phyloP scores from a whole-genome alignment of 1,140 invertebrate genomes.

The Varroa destructor region DNA sequence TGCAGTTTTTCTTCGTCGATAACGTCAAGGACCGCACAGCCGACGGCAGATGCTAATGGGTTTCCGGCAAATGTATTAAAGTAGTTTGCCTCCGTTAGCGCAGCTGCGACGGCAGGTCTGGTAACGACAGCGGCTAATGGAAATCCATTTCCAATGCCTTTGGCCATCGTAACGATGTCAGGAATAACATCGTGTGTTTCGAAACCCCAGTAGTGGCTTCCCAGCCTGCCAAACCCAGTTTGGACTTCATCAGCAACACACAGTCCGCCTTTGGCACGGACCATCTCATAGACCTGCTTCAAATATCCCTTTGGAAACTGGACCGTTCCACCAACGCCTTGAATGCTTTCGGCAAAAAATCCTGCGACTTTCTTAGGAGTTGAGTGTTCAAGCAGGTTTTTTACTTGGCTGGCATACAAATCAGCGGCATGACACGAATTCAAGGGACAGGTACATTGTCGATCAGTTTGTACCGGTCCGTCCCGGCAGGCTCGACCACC shows the following conservation, averaged over 20 bases:
- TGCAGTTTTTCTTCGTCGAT: constrained; percentile 82
- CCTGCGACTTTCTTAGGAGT: constrained; percentile 63
- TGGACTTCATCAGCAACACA: constrained; percentile 90
- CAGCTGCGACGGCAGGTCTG: constrained; percentile 63
- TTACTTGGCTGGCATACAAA: constrained; percentile 65
- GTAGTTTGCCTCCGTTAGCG: constrained; percentile 59
- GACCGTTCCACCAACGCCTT: constrained; percentile 74
- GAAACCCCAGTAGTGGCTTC: constrained; percentile 90
- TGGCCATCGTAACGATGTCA: constrained; percentile 62
- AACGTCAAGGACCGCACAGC: constrained; percentile 75
- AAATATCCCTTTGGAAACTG: constrained; percentile 82
- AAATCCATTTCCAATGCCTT: constrained; percentile 66
- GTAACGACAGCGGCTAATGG: constrained; percentile 87
- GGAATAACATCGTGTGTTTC: constrained; percentile 67
- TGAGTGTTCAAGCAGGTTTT: constrained; percentile 60
- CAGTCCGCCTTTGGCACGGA: constrained; percentile 65
- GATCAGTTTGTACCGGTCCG: constrained; percentile 57
- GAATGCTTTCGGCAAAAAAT: constrained; percentile 75
- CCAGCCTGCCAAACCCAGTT: constrained; percentile 86
- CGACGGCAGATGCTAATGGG: constrained; percentile 71
- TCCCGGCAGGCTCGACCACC: constrained; percentile 73
- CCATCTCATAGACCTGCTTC: constrained; percentile 61
- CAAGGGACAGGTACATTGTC: constrained; percentile 52
- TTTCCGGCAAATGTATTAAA: constrained; percentile 96
- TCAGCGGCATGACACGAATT: constrained; percentile 55